Evolutionary conservation across 2,888 invertebrate genomes (phyloP).

Genomic region (Drosophila demipolita): DNA sequence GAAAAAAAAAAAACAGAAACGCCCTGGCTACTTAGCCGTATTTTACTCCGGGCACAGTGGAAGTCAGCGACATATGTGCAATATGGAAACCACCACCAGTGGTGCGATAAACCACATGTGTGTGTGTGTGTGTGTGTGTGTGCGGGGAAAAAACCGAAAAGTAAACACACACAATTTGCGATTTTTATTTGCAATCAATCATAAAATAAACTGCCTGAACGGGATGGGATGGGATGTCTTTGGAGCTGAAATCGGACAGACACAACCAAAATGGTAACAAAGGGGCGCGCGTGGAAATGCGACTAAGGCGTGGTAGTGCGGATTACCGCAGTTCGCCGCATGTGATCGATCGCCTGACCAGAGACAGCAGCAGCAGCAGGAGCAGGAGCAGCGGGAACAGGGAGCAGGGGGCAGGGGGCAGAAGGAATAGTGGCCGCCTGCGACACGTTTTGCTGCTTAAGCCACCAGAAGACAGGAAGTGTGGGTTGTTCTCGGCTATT

Average conservation of each 20-base stretch:
- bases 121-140: constrained; percentile 49
- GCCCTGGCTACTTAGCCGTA: constrained; percentile 49
- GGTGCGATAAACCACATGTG: constrained; percentile 23
- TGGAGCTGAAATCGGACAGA: constrained; percentile 24
- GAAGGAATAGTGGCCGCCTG: constrained; percentile 67
- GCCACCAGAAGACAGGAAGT: constrained; percentile 64
- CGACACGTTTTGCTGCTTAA: constrained; percentile 75
- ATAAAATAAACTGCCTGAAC: constrained; percentile 75
- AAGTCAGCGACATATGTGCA: constrained; percentile 74
- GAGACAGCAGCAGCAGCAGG: constrained; percentile 11
- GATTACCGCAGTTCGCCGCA: constrained; percentile 80
- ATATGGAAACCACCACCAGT: constrained; percentile 57
- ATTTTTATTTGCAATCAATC: constrained; percentile 82
- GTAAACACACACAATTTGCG: constrained; percentile 76
- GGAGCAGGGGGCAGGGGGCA: constrained; percentile 19
- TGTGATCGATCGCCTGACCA: constrained; percentile 79
- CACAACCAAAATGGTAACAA: constrained; percentile 39
- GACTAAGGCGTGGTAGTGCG: constrained; percentile 81
- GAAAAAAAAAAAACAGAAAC: constrained; percentile 27
- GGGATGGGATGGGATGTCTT: constrained; percentile 17
- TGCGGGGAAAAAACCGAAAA: constrained; percentile 62
- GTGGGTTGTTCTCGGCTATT: constrained; percentile 66
- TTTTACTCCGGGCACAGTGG: constrained; percentile 48
- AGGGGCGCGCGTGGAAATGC: constrained; percentile 76
- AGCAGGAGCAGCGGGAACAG: constrained; percentile 11